Base-by-base conservation (phyloP, 2,888 invertebrate genomes). In the Polylopha cassiicola region DNA sequence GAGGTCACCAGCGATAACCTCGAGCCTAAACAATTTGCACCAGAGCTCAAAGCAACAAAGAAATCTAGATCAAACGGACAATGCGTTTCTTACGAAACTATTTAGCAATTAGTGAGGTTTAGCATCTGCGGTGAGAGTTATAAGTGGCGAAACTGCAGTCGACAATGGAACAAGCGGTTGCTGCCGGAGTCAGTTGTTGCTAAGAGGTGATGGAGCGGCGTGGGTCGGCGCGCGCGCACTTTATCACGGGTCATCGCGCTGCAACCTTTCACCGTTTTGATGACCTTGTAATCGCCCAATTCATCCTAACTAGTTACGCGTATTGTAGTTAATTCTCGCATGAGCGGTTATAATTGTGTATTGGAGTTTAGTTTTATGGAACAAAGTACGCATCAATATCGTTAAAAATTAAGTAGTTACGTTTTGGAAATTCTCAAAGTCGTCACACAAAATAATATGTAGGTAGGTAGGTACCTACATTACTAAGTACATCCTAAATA, bases 21-120 rank as follows among this genome's bases (percentile, higher is more conserved):
- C 53, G 32, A 49, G 53, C 56, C 51, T 59, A 51, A 64, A 64
- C 65, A 62, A 58, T 56, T 51, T 59, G 58, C 61, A 53, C 47
- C 49, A 46, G 51, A n/a, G n/a, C n/a, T n/a, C 24, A 39, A 22
- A 58, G 52, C 58, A 65, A 68, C 67, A 67, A 70, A 65, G 68
- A 62, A 66, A 80, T 82, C 80, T 80, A 79, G 80, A 81, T 80
- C 72, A 70, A 53, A 61, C 72, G 72, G 71, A 79, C 82, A 81
- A 80, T 78, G 72, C 59, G 55, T 61, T 73, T 60, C 73, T 81
- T 77, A 75, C 74, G 73, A 78, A 78, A 76, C 73, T 66, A 55
- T 68, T 67, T 67, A 65, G 73, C 70, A 73, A 73, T 74, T 74
- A 74, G 67, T 66, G 62, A 61, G 54, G 65, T 67, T 75, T 72